A percentile compares a stretch with the other conserved stretches of the same genome.
phyloP scores from a whole-genome alignment of 2,797 vertebrate species.

The Phaenicophaeus curvirostris region DNA sequence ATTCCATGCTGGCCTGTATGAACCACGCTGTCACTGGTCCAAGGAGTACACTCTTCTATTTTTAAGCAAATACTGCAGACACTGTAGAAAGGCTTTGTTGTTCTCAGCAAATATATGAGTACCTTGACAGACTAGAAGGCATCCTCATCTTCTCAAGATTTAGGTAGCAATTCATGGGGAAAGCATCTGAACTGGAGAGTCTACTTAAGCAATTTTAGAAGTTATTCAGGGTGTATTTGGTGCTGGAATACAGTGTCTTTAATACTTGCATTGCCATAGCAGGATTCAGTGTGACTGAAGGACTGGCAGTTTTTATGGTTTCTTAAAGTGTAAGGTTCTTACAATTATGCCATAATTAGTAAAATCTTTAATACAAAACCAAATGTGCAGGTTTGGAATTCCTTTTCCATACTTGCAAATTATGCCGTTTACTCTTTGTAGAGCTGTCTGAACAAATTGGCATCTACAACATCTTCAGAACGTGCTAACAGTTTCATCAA shows the following conservation, averaged over 20 bases:
- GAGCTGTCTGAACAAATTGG: not conserved
- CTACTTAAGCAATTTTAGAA: not conserved
- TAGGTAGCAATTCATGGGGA: not conserved
- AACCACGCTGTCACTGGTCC: rapidly evolving
- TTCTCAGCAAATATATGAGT: not conserved
- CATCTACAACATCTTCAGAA: not conserved
- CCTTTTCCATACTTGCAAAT: not conserved
- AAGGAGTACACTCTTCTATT: not conserved
- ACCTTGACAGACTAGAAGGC: not conserved
- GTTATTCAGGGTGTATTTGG: not conserved
- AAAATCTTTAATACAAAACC: not conserved
- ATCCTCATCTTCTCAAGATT: not conserved
- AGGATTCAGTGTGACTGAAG: not conserved
- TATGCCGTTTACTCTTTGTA: not conserved
- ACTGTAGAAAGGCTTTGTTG: not conserved
- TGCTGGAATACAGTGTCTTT: not conserved
- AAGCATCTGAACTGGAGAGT: not conserved
- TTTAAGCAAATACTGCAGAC: not conserved
- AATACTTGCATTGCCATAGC: not conserved
- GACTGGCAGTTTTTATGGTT: not conserved
- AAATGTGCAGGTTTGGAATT: not conserved
- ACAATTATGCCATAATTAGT: not conserved
- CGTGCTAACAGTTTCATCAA: not conserved
- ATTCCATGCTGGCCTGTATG: not conserved
- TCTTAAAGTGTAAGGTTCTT: not conserved